These are phyloP conservation scores for Bombylius discolor DNA, from an alignment of 2,888 invertebrate species.

Conservation along the genomic window DNA sequence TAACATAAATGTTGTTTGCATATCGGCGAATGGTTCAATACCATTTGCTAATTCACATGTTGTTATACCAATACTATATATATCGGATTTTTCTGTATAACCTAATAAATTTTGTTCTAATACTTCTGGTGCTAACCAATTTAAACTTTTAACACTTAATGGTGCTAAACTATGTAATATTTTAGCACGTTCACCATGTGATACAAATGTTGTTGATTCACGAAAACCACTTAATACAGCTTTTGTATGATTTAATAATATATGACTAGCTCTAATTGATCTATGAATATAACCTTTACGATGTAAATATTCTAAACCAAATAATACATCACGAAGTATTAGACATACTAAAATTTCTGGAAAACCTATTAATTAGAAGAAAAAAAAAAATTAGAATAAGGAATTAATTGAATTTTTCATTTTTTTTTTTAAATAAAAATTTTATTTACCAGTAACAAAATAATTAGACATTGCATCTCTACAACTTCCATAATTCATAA, in stretches of 20 bases:
- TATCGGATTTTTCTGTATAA: constrained; percentile 79
- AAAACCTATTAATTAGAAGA: constrained; percentile 42
- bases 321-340: constrained; percentile 63
- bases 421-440: not conserved
- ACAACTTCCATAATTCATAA: constrained; percentile 77
- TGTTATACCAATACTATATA: constrained; percentile 66
- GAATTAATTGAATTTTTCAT: not conserved
- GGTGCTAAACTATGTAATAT: constrained; percentile 64
- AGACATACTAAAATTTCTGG: constrained; percentile 70
- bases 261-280: constrained; percentile 71
- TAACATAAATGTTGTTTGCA: constrained; percentile 79
- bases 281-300: constrained; percentile 74
- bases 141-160: constrained; percentile 47
- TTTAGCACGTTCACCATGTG: constrained; percentile 55
- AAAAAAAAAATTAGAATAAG: not conserved
- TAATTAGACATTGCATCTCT: constrained; percentile 62
- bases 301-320: constrained; percentile 74
- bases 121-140: constrained; percentile 87
- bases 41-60: constrained; percentile 68
- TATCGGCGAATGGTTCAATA: constrained; percentile 71
- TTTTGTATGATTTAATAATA: constrained; percentile 55
- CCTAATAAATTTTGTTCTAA: constrained; percentile 79
- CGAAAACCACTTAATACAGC: constrained; percentile 68
- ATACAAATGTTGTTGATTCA: constrained; percentile 59
- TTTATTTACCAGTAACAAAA: constrained; percentile 40